Evolutionary conservation across 2,888 invertebrate species (phyloP).

Genomic region (Autographa gamma): DNA sequence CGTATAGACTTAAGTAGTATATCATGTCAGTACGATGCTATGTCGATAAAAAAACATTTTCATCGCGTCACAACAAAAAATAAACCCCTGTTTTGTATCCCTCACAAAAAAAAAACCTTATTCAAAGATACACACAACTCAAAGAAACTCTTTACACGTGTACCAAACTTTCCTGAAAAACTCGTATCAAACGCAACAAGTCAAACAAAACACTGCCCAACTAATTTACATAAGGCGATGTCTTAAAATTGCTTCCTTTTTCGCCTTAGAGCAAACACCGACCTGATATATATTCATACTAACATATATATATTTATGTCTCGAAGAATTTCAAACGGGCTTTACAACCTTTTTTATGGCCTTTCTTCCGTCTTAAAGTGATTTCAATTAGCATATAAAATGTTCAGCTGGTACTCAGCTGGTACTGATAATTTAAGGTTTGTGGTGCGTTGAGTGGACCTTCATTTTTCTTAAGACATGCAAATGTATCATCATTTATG

Average conservation of each 20-base stretch:
- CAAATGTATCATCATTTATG: background rate
- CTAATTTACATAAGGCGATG: slow-evolving; percentile 5
- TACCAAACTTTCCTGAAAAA: background rate
- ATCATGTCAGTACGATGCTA: no score
- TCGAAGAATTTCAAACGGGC: slow-evolving; percentile 45
- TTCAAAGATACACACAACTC: background rate
- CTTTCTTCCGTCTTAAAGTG: slow-evolving; percentile 54
- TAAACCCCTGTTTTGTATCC: background rate
- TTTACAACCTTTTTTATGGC: slow-evolving; percentile 61
- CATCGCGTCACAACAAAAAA: background rate
- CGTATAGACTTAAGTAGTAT: no score
- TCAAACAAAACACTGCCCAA: slow-evolving; percentile 7
- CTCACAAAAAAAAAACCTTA: background rate
- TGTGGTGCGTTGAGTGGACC: slow-evolving; percentile 35
- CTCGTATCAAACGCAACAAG: background rate
- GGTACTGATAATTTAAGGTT: slow-evolving; percentile 63
- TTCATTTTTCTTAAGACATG: slow-evolving; percentile 18
- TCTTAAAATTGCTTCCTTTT: slow-evolving; percentile 6
- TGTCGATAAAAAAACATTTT: no score
- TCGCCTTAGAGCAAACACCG: background rate
- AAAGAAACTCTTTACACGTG: background rate
- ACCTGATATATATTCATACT: slow-evolving; percentile 9
- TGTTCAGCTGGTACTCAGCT: slow-evolving; percentile 61
- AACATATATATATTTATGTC: slow-evolving; percentile 22
- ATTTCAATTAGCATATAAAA: slow-evolving; percentile 74